Evolutionary conservation across 2,113 vertebrate genomes (phyloP).

Genomic region (Scomber colias): DNA sequence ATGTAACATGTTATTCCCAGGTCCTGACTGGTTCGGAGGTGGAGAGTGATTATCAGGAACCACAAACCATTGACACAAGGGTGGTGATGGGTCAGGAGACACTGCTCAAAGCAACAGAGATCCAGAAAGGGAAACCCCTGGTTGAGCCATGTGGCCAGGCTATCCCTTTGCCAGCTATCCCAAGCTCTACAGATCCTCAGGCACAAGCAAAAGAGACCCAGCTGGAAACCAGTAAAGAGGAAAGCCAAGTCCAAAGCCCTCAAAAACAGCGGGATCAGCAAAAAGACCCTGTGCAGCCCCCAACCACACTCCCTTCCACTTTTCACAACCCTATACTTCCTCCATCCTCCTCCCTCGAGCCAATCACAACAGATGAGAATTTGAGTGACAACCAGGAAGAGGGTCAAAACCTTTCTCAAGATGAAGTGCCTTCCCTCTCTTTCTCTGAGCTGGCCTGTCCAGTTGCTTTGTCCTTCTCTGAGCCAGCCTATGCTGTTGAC

Average conservation of each 20-base stretch:
- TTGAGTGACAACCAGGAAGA: constrained; percentile 69
- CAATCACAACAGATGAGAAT: constrained; percentile 57
- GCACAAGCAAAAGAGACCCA: constrained; percentile 59
- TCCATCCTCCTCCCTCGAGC: constrained; percentile 56
- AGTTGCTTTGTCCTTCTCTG: constrained; percentile 84
- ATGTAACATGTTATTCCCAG: constrained; percentile 46
- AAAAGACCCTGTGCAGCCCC: constrained; percentile 51
- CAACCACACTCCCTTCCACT: constrained; percentile 31
- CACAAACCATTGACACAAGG: constrained; percentile 86
- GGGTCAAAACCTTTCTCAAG: constrained; percentile 82
- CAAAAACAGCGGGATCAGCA: constrained; percentile 60
- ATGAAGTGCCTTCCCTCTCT: constrained; percentile 90
- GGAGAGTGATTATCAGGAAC: constrained; percentile 85
- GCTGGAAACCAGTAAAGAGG: constrained; percentile 70
- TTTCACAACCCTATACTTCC: constrained; percentile 42
- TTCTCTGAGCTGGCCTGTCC: constrained; percentile 82
- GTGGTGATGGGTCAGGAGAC: constrained; percentile 95
- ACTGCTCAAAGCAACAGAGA: constrained; percentile 79
- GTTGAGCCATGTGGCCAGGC: constrained; percentile 52
- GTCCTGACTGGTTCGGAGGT: constrained; percentile 86
- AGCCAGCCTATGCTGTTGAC: constrained; percentile 83
- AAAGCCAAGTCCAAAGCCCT: constrained; percentile 41
- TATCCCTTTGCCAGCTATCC: constrained; percentile 53
- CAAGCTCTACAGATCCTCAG: constrained; percentile 57
- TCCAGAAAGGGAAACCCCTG: constrained; percentile 56